phyloP scores from a whole-genome alignment of 2,888 invertebrate species.

The Amiota minor region DNA sequence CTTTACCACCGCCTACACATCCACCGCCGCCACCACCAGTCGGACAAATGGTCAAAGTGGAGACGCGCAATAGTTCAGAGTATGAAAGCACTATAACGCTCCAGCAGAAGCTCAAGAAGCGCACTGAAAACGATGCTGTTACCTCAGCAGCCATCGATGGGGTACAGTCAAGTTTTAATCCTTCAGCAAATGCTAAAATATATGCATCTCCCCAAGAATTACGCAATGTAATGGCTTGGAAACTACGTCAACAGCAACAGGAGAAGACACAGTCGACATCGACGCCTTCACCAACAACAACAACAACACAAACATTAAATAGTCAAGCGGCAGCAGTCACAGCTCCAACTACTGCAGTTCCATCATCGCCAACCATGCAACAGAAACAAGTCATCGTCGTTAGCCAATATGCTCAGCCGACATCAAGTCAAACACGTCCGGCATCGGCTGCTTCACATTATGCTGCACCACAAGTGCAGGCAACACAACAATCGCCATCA shows the following conservation, averaged over 20 bases:
- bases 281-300: conserved; percentile 36
- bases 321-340: conserved; percentile 19
- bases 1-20: conserved; percentile 84
- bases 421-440: conserved; percentile 50
- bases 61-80: conserved; percentile 75
- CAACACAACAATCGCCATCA: conserved; percentile 69
- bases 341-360: conserved; percentile 34
- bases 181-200: conserved; percentile 87
- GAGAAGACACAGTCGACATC: conserved; percentile 49
- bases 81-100: conserved; percentile 73
- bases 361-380: conserved; percentile 34
- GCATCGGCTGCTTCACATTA: conserved; percentile 50
- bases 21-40: conserved; percentile 86
- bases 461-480: conserved; percentile 69
- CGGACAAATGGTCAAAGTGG: conserved; percentile 82
- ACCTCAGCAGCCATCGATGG: conserved; percentile 70
- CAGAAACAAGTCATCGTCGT: conserved; percentile 44
- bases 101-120: conserved; percentile 71
- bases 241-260: conserved; percentile 67
- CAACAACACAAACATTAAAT: conserved; percentile 7
- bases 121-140: conserved; percentile 66
- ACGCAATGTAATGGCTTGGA: conserved; percentile 79
- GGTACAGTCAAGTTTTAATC: conserved; percentile 91
- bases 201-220: conserved; percentile 92
- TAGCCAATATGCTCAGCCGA: conserved; percentile 75